Evolutionary conservation across 92 coral and sea anemone genomes (phyloP).

Genomic region (Metridium senile): DNA sequence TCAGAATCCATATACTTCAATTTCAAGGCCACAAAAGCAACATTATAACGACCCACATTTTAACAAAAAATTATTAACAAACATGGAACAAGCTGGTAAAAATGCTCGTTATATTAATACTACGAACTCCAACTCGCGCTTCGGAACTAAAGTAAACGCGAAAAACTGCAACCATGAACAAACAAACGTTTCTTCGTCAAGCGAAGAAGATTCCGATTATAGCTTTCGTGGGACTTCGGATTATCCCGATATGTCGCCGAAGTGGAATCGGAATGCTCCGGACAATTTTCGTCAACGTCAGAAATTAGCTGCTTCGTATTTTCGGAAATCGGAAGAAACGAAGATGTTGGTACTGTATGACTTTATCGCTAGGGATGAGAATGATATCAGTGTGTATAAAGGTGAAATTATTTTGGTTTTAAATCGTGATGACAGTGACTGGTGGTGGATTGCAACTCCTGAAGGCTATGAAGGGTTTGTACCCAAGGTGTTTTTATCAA

Average conservation of each 20-base stretch:
- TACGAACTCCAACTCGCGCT: neutral
- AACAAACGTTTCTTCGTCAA: conserved; percentile 46
- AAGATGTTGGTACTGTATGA: conserved; percentile 66
- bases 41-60: conserved; percentile 10
- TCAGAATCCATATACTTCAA: conserved; percentile 10
- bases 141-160: conserved; percentile 22
- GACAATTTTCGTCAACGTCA: conserved; percentile 70
- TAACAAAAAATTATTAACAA: conserved; percentile 14
- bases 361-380: conserved; percentile 69
- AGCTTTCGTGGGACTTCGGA: conserved; percentile 36
- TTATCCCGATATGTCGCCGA: conserved; percentile 30
- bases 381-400: conserved; percentile 68
- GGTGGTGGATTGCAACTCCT: conserved; percentile 82
- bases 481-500: conserved; percentile 60
- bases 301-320: conserved; percentile 62
- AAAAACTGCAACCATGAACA: conserved; percentile 55
- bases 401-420: conserved; percentile 74
- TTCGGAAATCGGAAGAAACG: conserved; percentile 65
- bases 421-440: conserved; percentile 76
- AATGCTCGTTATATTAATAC: too few relatives aligned
- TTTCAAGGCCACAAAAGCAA: conserved; percentile 2
- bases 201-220: conserved; percentile 36
- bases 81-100: too few relatives aligned
- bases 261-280: conserved; percentile 66
- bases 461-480: conserved; percentile 80